Conservation (phyloP, 2,888 invertebrate species). For the Notodonta dromedarius region DNA sequence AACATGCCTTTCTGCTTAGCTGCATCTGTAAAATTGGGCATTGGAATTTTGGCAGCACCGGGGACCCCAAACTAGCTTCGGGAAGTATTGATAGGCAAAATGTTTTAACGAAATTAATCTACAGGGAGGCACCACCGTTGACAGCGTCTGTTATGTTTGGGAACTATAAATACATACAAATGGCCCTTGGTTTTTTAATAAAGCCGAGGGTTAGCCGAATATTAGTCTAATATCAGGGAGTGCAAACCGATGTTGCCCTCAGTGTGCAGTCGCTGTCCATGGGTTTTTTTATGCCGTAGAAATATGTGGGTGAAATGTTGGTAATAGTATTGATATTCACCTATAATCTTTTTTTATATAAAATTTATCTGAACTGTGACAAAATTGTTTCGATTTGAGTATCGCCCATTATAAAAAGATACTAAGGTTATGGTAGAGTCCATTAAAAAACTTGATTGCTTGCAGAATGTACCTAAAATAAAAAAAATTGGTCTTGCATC, state of each 20-base stretch:
- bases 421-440: no score
- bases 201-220: slow-evolving; percentile 77
- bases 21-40: slow-evolving; percentile 38
- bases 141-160: slow-evolving; percentile 64
- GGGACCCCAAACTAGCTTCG: slow-evolving; percentile 22
- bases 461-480: no score
- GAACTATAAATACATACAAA: slow-evolving; percentile 80
- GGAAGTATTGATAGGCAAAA: slow-evolving; percentile 54
- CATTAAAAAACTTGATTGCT: no score
- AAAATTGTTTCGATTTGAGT: no score
- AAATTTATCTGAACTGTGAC: not conserved
- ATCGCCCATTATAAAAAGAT: no score
- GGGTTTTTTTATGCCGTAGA: slow-evolving; percentile 64
- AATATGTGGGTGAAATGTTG: slow-evolving; percentile 47
- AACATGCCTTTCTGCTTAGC: slow-evolving; percentile 25
- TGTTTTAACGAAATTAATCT: slow-evolving; percentile 80
- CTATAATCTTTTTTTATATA: not conserved
- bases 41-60: slow-evolving; percentile 35
- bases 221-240: slow-evolving; percentile 81
- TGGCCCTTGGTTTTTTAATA: slow-evolving; percentile 82
- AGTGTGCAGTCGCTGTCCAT: slow-evolving; percentile 58
- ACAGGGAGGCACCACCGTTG: slow-evolving; percentile 67
- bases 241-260: slow-evolving; percentile 81
- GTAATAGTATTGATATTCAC: slow-evolving; percentile 44
- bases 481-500: no score